Evolutionary conservation across 2,113 vertebrate species (phyloP).

Genomic region (Crocuta crocuta): DNA sequence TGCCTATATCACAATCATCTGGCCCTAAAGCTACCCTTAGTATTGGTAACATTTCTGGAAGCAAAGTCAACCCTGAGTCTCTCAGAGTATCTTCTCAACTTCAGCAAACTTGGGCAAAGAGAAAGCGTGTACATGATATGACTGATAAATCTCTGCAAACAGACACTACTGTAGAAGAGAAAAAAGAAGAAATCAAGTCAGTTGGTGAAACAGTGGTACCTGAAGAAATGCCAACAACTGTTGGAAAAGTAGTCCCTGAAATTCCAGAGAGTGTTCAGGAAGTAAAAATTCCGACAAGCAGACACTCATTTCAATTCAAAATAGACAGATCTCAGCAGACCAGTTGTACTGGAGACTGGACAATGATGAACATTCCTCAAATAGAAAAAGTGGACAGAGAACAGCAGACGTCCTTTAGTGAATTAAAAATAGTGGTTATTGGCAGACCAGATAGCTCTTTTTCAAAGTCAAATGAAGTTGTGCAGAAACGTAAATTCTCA

Average conservation of each 20-base stretch:
- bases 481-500: not conserved
- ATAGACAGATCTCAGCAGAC: constrained; percentile 75
- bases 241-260: not conserved
- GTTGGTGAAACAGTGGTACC: not conserved
- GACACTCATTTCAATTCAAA: not conserved
- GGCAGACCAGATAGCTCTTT: not conserved
- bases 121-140: constrained; percentile 21
- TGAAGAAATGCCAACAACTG: constrained; percentile 36
- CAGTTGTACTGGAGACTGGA: constrained; percentile 64
- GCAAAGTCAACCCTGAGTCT: constrained; percentile 48
- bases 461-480: constrained; percentile 25
- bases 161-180: not conserved
- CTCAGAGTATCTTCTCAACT: constrained; percentile 73
- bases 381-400: constrained; percentile 67
- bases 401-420: constrained; percentile 66
- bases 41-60: constrained; percentile 62
- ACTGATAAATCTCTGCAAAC: constrained; percentile 66
- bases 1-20: not conserved
- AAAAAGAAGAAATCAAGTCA: not conserved
- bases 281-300: not conserved
- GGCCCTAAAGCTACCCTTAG: constrained; percentile 46
- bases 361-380: not conserved
- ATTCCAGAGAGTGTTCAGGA: constrained; percentile 23
- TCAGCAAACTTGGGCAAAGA: constrained; percentile 73
- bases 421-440: not conserved